Evolutionary conservation across 2,888 invertebrate genomes (phyloP).

Genomic region (Priocnemis perturbator): DNA sequence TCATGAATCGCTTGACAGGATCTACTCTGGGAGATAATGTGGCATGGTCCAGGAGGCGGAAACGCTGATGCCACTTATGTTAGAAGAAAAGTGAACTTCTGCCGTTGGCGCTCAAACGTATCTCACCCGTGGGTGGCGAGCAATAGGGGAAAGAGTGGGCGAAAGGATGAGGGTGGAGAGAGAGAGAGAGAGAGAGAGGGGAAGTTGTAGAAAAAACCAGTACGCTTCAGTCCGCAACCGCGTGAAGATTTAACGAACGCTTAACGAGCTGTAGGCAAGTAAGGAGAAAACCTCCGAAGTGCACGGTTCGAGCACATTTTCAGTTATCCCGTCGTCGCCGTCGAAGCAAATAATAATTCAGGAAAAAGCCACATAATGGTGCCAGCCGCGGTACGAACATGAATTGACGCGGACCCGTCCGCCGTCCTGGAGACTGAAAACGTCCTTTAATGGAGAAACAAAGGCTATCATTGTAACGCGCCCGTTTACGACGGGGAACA

Average conservation of each 20-base stretch:
- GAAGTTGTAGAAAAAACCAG: slow-evolving; percentile 29
- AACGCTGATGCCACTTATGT: slow-evolving; percentile 36
- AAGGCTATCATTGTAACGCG: too few species aligned
- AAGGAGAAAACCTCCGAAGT: slow-evolving; percentile 28
- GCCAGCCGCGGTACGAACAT: not conserved
- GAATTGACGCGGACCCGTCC: too few species aligned
- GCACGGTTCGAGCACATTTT: slow-evolving; percentile 20
- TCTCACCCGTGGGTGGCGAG: not conserved
- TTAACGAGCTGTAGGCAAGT: slow-evolving; percentile 43
- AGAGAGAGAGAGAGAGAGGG: slow-evolving; percentile 4
- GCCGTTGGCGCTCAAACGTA: not conserved
- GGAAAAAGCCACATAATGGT: slow-evolving; percentile 21
- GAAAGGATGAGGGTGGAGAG: not conserved
- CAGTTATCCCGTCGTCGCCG: slow-evolving; percentile 27
- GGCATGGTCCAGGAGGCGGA: not conserved
- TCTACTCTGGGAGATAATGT: slow-evolving; percentile 2
- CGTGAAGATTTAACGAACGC: slow-evolving; percentile 52
- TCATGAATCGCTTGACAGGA: not conserved
- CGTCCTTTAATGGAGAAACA: too few species aligned
- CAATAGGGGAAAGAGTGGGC: not conserved
- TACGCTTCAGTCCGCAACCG: slow-evolving; percentile 27
- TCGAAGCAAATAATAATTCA: not conserved
- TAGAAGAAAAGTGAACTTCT: slow-evolving; percentile 19
- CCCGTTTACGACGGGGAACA: too few species aligned
- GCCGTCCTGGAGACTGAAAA: too few species aligned